Conservation (phyloP, 2,888 invertebrate genomes). For the Andrena haemorrhoa region DNA sequence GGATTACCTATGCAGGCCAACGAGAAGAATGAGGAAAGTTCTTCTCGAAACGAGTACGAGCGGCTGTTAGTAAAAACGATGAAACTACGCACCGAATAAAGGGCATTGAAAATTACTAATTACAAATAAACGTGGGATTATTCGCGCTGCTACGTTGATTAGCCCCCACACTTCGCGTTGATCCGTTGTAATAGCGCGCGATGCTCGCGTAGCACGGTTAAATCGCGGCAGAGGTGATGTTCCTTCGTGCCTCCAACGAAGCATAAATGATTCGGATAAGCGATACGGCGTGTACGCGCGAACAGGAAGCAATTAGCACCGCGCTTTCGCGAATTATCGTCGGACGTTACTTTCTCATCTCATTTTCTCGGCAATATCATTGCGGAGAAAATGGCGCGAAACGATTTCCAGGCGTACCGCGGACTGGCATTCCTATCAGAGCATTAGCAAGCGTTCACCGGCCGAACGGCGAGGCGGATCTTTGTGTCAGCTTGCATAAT, state of each 20-base stretch:
- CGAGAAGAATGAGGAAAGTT: too few relatives aligned
- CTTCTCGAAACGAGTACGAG: too few relatives aligned
- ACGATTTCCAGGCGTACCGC: constrained; percentile 63
- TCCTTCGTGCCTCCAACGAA: constrained; percentile 32
- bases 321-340: constrained; percentile 73
- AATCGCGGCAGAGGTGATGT: constrained; percentile 8
- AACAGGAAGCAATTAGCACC: constrained; percentile 73
- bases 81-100: too few relatives aligned
- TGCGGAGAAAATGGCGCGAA: constrained; percentile 73
- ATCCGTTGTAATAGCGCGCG: background rate
- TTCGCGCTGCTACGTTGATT: too few relatives aligned
- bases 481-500: constrained; percentile 61
- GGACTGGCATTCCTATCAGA: constrained; percentile 53
- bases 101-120: too few relatives aligned
- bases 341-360: constrained; percentile 71
- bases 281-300: constrained; percentile 61
- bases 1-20: too few relatives aligned
- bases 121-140: too few relatives aligned
- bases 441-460: constrained; percentile 56
- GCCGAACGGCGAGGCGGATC: constrained; percentile 31
- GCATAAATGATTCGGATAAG: constrained; percentile 61
- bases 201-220: background rate
- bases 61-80: too few relatives aligned
- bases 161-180: too few relatives aligned
- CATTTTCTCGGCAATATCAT: constrained; percentile 72